phyloP scores from a whole-genome alignment of 2,113 vertebrate species.

The Strix aluco region DNA sequence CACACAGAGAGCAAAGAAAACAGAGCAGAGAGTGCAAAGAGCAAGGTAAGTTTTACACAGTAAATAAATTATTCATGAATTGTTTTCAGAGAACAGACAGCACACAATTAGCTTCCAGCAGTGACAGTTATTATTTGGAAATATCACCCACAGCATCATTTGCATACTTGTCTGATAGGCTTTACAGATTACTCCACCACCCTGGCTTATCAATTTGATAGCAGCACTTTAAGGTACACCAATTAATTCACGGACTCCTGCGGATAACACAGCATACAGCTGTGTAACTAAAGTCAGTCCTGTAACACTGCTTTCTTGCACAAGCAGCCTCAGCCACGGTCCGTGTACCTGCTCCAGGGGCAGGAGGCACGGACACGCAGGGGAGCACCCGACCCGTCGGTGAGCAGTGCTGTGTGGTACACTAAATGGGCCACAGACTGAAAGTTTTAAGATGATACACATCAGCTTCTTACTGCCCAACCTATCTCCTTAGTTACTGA shows the following conservation, averaged over 20 bases:
- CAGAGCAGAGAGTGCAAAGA: not conserved
- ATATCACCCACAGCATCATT: not conserved
- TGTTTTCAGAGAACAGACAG: not conserved
- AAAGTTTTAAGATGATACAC: not conserved
- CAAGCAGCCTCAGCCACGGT: not conserved
- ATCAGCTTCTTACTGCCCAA: not conserved
- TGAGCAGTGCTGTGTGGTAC: accelerated
- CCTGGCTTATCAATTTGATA: not conserved
- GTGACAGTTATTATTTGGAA: not conserved
- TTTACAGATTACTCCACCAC: not conserved
- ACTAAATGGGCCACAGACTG: not conserved
- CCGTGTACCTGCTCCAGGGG: not conserved
- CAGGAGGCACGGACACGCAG: accelerated
- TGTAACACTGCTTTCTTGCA: not conserved
- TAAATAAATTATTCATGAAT: not conserved
- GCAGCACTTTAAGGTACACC: not conserved
- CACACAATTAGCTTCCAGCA: not conserved
- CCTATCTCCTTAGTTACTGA: not conserved
- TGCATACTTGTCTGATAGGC: not conserved
- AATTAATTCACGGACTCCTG: not conserved
- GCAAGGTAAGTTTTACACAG: not conserved
- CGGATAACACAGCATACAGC: not conserved
- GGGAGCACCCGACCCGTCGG: accelerated
- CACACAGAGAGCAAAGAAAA: not conserved
- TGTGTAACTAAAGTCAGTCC: not conserved